Percentiles rank a stretch among this genome's conserved stretches.
Conservation (phyloP, 2,888 invertebrate species). For the Scaptomyza reducta region DNA sequence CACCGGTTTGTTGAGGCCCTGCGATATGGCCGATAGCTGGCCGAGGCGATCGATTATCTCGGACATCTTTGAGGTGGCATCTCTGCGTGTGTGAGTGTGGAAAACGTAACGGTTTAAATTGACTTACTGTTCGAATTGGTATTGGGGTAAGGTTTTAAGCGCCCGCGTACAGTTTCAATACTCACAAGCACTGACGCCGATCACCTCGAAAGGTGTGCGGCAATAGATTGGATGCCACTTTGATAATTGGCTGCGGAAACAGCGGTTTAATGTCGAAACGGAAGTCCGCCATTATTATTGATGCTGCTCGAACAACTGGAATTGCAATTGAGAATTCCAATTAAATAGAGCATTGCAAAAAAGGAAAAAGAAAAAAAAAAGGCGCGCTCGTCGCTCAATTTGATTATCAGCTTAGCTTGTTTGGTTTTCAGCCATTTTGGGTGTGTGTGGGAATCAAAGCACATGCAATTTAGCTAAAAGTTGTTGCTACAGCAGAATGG, state of each 20-base stretch:
- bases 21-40: constrained; percentile 89
- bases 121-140: constrained; percentile 22
- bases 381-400: constrained; percentile 50
- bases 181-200: constrained; percentile 85
- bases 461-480: constrained; percentile 62
- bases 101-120: constrained; percentile 60
- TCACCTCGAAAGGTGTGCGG: constrained; percentile 86
- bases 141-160: neutral
- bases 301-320: constrained; percentile 35
- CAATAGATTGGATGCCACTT: constrained; percentile 85
- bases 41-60: constrained; percentile 89
- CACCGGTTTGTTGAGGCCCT: constrained; percentile 89
- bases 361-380: constrained; percentile 4
- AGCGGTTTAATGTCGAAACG: constrained; percentile 85
- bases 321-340: constrained; percentile 53
- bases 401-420: constrained; percentile 56
- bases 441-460: constrained; percentile 63
- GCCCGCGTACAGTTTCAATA: constrained; percentile 74
- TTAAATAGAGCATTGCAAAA: constrained; percentile 73
- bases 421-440: neutral
- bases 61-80: constrained; percentile 86
- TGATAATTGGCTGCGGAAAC: constrained; percentile 85
- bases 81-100: constrained; percentile 84
- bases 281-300: constrained; percentile 85
- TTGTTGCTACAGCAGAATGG: constrained; percentile 38